phyloP scores from a whole-genome alignment of 2,797 vertebrate genomes.

The Rousettus madagascariensis region DNA sequence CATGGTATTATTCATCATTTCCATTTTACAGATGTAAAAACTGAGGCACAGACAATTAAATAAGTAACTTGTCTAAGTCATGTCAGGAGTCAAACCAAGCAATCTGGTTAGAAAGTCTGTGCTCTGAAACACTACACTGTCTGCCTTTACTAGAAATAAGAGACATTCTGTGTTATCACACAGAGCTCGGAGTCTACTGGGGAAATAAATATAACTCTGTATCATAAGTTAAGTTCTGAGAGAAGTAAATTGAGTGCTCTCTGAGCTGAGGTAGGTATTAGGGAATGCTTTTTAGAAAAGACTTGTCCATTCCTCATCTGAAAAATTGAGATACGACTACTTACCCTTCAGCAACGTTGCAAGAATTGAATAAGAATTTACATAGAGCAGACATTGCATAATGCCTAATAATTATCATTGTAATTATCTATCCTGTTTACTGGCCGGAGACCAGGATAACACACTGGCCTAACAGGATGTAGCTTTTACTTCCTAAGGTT shows the following conservation, averaged over 20 bases:
- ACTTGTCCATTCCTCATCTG: slow-evolving; percentile 12
- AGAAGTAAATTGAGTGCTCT: not conserved
- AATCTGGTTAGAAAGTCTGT: not conserved
- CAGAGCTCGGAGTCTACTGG: not conserved
- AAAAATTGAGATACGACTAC: slow-evolving; percentile 39
- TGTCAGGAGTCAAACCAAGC: not conserved
- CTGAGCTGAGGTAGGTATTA: not conserved
- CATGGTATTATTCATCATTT: slow-evolving; percentile 1
- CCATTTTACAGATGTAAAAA: slow-evolving; percentile 34
- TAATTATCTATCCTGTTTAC: slow-evolving; percentile 51
- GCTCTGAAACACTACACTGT: slow-evolving; percentile 6
- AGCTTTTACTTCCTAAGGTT: slow-evolving; percentile 69
- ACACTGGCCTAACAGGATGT: slow-evolving; percentile 62
- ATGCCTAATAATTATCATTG: slow-evolving; percentile 2
- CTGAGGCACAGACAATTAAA: not conserved
- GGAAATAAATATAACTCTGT: slow-evolving; percentile 10
- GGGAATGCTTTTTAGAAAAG: not conserved
- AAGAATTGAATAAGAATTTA: slow-evolving; percentile 44
- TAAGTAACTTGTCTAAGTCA: not conserved
- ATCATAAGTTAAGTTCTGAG: not conserved
- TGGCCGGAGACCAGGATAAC: slow-evolving; percentile 52
- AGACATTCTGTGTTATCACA: not conserved
- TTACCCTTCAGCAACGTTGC: slow-evolving; percentile 9
- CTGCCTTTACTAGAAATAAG: not conserved
- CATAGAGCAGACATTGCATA: slow-evolving; percentile 26